Percentiles rank a stretch among this genome's conserved stretches.
phyloP scores from a whole-genome alignment of 2,888 invertebrate genomes.

The Parelbella ahira region DNA sequence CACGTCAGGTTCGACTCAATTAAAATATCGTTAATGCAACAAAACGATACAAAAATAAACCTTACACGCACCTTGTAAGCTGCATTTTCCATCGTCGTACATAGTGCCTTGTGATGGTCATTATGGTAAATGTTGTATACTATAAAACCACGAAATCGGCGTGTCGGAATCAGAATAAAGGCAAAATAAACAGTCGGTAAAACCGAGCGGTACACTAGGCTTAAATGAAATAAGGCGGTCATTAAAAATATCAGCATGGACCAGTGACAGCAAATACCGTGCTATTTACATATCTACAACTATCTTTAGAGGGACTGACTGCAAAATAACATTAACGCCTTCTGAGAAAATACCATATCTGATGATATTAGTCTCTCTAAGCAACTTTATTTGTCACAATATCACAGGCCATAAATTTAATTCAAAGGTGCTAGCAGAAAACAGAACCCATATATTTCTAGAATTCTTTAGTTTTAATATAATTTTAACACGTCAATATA shows the following conservation, averaged over 20 bases:
- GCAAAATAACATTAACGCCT: constrained; percentile 22
- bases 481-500: no score
- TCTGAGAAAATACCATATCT: constrained; percentile 23
- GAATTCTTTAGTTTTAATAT: constrained; percentile 1
- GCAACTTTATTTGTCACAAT: constrained; percentile 25
- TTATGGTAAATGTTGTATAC: constrained; percentile 75
- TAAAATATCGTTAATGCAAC: constrained; percentile 78
- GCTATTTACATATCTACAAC: constrained; percentile 26
- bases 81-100: constrained; percentile 39
- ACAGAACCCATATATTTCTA: constrained; percentile 7
- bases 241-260: constrained; percentile 55
- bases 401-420: constrained; percentile 21
- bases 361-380: constrained; percentile 26
- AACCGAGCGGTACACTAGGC: constrained; percentile 51
- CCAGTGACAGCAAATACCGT: constrained; percentile 19
- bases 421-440: constrained; percentile 19
- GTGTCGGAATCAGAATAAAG: constrained; percentile 76
- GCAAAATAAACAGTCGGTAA: constrained; percentile 73
- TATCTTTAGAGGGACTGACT: constrained; percentile 12
- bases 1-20: constrained; percentile 79
- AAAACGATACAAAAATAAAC: constrained; percentile 53
- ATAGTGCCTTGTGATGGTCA: constrained; percentile 70
- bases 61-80: constrained; percentile 44
- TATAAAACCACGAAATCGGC: constrained; percentile 77
- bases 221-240: constrained; percentile 54